Base-by-base conservation (phyloP, 2,113 vertebrate genomes). In the Nibea coibor region DNA sequence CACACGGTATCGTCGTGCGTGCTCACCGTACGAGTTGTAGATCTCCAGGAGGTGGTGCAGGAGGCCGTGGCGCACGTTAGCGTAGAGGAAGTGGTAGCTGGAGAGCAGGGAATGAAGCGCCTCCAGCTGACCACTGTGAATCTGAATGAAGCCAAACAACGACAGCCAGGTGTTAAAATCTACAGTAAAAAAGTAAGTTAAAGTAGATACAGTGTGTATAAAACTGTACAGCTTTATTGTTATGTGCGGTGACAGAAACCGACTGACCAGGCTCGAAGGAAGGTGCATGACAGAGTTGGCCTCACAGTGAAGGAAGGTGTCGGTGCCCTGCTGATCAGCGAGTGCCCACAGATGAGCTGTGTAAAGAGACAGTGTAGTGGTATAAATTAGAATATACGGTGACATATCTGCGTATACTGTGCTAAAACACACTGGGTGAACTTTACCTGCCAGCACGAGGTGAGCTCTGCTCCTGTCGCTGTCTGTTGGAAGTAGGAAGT, bases 291-390 rank as follows among this genome's bases (percentile, higher is more conserved):
- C 81, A n/a, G 94, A 79, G 68, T 94, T 91, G 0, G 93, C 88
- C 66, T 95, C 94, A 63, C 95, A 95, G 48, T 92, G 94, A 67
- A 88, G 91, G 87, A 96, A 96, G 28, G 91, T 94, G 17, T 93
- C 85, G 0, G 87, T 86, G 10, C 91, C 94, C 35, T 93, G 91
- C 2, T 95, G 93, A 86, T 96, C 95, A 1, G 95, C 94, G 0
- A 82, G 87, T 8, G 90, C 93, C 96, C 96, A 97, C 75, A 96
- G 92, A 53, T 96, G 93, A 87, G 89, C 95, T 96, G 89, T 0
- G 28, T 8, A 42, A 7, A 81, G 17, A 26, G 1, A 78, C 2
- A 72, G 4, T 3, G n/a, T 20, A 67, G 35, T 10, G 56, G 15
- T 24, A 14, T 0, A 11, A 22, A 22, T 68, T 39, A n/a, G 26